Base-by-base conservation (phyloP, 2,888 invertebrate genomes). In the Thera obeliscata region DNA sequence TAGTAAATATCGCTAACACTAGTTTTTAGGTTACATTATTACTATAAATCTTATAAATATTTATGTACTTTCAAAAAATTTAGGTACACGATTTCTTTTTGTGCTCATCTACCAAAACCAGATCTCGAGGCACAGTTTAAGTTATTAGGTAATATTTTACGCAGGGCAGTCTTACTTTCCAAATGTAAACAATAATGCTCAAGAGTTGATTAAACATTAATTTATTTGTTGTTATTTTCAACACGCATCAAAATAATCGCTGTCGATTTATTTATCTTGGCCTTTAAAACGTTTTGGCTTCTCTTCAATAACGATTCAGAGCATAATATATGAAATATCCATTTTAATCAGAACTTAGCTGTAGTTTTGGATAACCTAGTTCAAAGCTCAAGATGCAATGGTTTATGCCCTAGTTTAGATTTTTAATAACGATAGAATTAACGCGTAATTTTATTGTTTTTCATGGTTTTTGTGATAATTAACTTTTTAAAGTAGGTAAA, bases 261-360 rank as follows among this genome's bases (percentile, higher is more conserved):
- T 67, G 54, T 52, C 52, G 43, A 69, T 76, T 81, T 85, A 81
- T 86, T 82, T 80, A 80, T 81, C 74, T 83, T 82, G 84, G 84
- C 84, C 78, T 77, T 74, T 75, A 75, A 72, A 75, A 76, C 70
- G 73, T 79, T 71, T 85, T 86, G 86, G 86, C 86, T 71, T n/a
- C 73, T 67, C 55, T 84, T 86, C 86, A 86, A 86, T 84, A 81
- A 81, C 85, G 72, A 50, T 41, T 52, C 60, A 48, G 46, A 59
- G 35, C 22, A 22, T 22, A 22, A 22, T 54, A 48, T 12, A 36
- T 12, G 33, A n/a, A 36, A 36, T 54, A 55, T 36, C 71, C 71
- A 71, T 49, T 67, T n/a, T 35, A 63, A 49, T 41, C 35, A 36
- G 63, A 70, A 67, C 69, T 55, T 54, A 22, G 22, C n/a, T 11